A percentile compares a stretch with the other conserved stretches of the same genome.
These are phyloP conservation scores for Varecia variegata DNA, from an alignment of 2,797 vertebrate genomes.

Conservation along the genomic window DNA sequence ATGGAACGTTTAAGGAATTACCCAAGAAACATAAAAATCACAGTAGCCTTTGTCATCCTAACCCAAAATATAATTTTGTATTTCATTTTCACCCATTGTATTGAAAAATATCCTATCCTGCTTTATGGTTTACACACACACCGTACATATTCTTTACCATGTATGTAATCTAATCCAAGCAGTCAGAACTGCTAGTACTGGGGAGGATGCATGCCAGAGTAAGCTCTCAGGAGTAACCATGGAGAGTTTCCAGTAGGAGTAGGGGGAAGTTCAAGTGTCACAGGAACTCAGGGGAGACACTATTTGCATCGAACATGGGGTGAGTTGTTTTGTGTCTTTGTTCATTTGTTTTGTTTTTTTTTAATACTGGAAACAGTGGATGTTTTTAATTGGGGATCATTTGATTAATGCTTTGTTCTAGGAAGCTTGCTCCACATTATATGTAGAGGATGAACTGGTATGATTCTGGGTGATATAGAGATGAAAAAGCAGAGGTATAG, in stretches of 20 bases:
- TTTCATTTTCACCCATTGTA: background rate
- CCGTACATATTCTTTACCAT: background rate
- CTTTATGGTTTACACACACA: background rate
- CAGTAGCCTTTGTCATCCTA: background rate
- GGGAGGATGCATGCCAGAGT: background rate
- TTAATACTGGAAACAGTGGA: background rate
- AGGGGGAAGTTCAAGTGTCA: background rate
- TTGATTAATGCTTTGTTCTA: background rate
- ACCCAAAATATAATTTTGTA: background rate
- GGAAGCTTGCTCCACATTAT: background rate
- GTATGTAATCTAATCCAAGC: background rate
- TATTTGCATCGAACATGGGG: background rate
- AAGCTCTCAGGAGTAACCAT: background rate
- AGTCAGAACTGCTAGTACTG: background rate
- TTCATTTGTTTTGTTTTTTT: background rate
- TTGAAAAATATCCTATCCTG: background rate
- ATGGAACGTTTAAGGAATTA: background rate
- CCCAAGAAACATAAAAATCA: background rate
- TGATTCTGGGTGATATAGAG: background rate
- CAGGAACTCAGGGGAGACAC: background rate
- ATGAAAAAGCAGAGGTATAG: background rate
- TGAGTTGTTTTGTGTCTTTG: background rate
- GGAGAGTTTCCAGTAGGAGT: background rate
- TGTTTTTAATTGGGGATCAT: background rate
- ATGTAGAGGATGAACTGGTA: background rate